Evolutionary conservation across 2,888 invertebrate species (phyloP).

Genomic region (Chelonus formosanus): DNA sequence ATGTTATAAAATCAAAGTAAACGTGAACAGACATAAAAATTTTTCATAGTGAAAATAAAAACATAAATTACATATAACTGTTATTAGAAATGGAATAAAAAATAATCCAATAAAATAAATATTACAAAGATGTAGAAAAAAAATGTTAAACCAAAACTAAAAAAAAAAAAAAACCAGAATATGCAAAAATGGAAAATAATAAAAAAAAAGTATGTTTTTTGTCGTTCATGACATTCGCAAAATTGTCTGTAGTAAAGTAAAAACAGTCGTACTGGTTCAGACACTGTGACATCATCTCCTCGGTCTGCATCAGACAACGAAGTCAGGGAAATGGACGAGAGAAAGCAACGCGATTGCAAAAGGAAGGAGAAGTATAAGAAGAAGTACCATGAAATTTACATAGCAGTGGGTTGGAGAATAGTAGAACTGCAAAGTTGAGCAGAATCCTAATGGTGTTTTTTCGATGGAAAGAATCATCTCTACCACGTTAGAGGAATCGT

Average conservation of each 20-base stretch:
- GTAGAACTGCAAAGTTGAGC: slow-evolving; percentile 45
- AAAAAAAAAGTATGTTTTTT: slow-evolving; percentile 18
- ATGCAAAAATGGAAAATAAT: background rate
- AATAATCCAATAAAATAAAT: no score
- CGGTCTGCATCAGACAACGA: slow-evolving; percentile 18
- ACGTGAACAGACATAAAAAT: no score
- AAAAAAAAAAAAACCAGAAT: slow-evolving; percentile 5
- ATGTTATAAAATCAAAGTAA: no score
- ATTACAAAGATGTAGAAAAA: no score
- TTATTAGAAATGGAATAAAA: no score
- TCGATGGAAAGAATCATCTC: slow-evolving; percentile 49
- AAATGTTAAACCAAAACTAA: no score
- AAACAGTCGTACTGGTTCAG: slow-evolving; percentile 31
- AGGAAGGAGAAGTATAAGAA: slow-evolving; percentile 16
- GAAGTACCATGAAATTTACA: slow-evolving; percentile 54
- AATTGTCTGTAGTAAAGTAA: slow-evolving; percentile 25
- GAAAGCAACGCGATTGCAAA: slow-evolving; percentile 13
- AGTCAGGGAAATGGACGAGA: slow-evolving; percentile 25
- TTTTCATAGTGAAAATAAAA: no score
- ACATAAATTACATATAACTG: no score
- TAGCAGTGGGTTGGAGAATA: slow-evolving; percentile 51
- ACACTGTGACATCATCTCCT: slow-evolving; percentile 36
- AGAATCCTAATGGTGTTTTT: slow-evolving; percentile 54
- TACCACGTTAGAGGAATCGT: slow-evolving; percentile 35
- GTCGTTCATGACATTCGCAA: slow-evolving; percentile 13